Evolutionary conservation across 2,113 vertebrate species (phyloP).

Genomic region (Pithys albifrons): DNA sequence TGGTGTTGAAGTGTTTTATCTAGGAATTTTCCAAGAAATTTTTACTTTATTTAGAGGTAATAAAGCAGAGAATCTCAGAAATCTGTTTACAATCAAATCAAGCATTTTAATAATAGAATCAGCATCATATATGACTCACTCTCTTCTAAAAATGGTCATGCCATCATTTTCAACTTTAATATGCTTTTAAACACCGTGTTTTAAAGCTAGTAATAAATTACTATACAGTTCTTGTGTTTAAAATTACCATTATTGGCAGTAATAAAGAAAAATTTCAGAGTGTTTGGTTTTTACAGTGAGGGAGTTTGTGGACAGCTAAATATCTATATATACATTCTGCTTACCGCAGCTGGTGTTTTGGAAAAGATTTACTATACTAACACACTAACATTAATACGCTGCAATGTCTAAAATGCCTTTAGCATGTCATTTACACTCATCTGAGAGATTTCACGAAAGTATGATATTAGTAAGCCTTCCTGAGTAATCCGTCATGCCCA

Average conservation of each 20-base stretch:
- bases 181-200: background rate
- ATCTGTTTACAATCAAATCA: background rate
- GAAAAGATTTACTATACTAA: constrained; percentile 57
- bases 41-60: background rate
- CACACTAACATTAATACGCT: constrained; percentile 44
- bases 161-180: background rate
- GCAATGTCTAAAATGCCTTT: constrained; percentile 54
- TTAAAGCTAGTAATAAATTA: background rate
- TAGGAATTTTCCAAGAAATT: background rate
- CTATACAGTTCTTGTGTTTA: background rate
- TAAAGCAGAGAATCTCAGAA: background rate
- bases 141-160: background rate
- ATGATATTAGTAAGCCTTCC: constrained; percentile 63
- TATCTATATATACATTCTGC: background rate
- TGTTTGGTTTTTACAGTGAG: background rate
- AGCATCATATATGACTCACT: background rate
- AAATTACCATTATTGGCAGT: background rate
- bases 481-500: constrained; percentile 67
- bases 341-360: constrained; percentile 59
- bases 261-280: background rate
- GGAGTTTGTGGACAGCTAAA: background rate
- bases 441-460: constrained; percentile 51
- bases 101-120: background rate
- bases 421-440: constrained; percentile 52
- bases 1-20: background rate